Percentiles rank a stretch among this genome's conserved stretches.
Conservation (phyloP, 2,888 invertebrate genomes). For the Hirtodrosophila duncani region DNA sequence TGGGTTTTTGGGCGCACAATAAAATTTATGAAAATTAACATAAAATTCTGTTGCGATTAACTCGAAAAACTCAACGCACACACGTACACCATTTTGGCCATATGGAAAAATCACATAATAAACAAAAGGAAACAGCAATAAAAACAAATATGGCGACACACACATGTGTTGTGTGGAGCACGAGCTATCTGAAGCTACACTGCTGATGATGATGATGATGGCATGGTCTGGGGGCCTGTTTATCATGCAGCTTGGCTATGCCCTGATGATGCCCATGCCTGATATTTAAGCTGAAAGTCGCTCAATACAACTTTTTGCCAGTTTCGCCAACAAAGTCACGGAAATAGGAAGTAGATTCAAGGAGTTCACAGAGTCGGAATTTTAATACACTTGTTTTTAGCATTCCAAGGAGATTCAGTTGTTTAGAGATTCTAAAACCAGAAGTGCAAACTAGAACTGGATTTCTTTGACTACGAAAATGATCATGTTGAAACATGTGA, state of each 20-base stretch:
- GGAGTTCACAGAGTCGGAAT: too few relatives aligned
- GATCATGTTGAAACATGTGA: too few relatives aligned
- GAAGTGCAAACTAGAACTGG: too few relatives aligned
- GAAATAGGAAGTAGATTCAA: slow-evolving; percentile 4
- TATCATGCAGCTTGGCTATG: slow-evolving; percentile 56
- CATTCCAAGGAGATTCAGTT: too few relatives aligned
- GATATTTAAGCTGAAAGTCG: slow-evolving; percentile 40
- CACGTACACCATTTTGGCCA: slow-evolving; percentile 38
- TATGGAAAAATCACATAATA: slow-evolving; percentile 71
- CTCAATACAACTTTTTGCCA: slow-evolving; percentile 33
- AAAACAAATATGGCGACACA: slow-evolving; percentile 72
- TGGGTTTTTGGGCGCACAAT: slow-evolving; percentile 47
- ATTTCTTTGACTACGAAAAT: too few relatives aligned
- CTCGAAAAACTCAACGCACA: slow-evolving; percentile 55
- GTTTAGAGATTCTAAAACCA: too few relatives aligned
- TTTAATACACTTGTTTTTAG: too few relatives aligned
- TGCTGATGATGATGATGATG: slow-evolving; percentile 21
- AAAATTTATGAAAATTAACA: slow-evolving; percentile 75
- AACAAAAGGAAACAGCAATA: slow-evolving; percentile 69
- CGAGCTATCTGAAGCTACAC: slow-evolving; percentile 6
- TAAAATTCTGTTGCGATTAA: slow-evolving; percentile 74
- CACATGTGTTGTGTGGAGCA: slow-evolving; percentile 22
- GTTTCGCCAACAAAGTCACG: slow-evolving; percentile 18
- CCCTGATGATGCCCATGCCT: slow-evolving; percentile 52
- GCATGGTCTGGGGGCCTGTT: slow-evolving; percentile 36